Evolutionary conservation across 1,140 invertebrate species (phyloP), one percentile per base, ranked within the genome.

Genomic region (Potamilus streckersoni): DNA sequence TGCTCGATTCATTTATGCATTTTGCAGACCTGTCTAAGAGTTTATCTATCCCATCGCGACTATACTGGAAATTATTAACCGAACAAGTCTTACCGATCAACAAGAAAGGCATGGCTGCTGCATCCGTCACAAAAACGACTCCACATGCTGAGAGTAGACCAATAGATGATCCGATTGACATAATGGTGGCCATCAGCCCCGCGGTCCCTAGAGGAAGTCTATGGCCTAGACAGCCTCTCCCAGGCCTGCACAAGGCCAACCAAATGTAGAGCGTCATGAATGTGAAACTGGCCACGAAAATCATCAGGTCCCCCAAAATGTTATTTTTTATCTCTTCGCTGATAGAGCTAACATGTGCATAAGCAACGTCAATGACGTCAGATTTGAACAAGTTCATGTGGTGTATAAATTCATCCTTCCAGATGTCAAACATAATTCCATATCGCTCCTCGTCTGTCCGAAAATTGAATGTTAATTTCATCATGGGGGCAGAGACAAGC

Each of bases 91-190:
- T 92, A 98, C 96, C 96, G 79, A 98, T 94, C 94, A 97, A 96
- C 59, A 98, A 93, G 86, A 98, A 98, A 8, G 97, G 97, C 1
- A 96, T 96, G 0, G 96, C 96, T 67, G 97, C 92, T 89, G 98
- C 97, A 76, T 98, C 96, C 20, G 96, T 96, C 83, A 98, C 98
- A 90, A 98, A 98, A 74, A 96, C 94, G 64, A 97, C 93, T 13
- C 96, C 96, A 70, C 94, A 91, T 90, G 98, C 98, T 86, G 96
- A 94, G 79, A 96, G 94, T 61, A 96, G 90, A 58, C 97, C 97
- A 84, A 98, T 98, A 2, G 96, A 95, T 5, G 96, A 95, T 1
- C 94, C 89, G 0, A 96, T 97, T 17, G 95, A 96, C 93, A 98
- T 94, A 1, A 49, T 49, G 38, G 38, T 49, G 11, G 95, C 97